These are phyloP conservation scores for Microcebus lehilahytsara DNA, from an alignment of 2,113 vertebrate species.

Conservation along the genomic window DNA sequence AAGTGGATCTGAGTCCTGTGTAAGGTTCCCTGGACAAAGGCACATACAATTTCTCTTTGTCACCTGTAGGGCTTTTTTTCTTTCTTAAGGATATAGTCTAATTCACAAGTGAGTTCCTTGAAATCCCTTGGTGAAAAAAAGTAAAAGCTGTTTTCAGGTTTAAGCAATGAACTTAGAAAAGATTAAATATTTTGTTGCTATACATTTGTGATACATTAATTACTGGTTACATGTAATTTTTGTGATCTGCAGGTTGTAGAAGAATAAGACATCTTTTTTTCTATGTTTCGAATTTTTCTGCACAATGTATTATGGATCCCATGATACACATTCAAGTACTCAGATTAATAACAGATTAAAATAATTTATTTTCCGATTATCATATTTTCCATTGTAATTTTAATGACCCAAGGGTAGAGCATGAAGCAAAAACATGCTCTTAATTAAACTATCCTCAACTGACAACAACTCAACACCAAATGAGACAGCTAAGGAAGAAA, in stretches of 20 bases:
- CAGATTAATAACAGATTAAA: conserved; percentile 53
- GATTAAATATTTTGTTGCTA: not conserved
- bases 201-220: conserved; percentile 20
- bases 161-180: conserved; percentile 35
- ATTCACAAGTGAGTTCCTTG: not conserved
- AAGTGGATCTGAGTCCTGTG: not conserved
- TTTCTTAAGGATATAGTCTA: conserved; percentile 23
- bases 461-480: conserved; percentile 28
- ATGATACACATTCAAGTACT: conserved; percentile 49
- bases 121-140: not conserved
- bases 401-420: conserved; percentile 68
- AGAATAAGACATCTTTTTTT: not conserved
- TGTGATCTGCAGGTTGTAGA: not conserved
- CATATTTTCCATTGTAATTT: conserved; percentile 61
- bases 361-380: conserved; percentile 71
- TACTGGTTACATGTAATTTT: conserved; percentile 18
- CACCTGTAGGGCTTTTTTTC: not conserved
- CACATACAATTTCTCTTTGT: not conserved
- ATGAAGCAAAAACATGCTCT: conserved; percentile 60
- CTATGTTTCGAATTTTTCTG: conserved; percentile 39
- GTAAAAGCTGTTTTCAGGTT: conserved; percentile 33
- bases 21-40: not conserved
- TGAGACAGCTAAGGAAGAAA: not conserved
- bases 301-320: conserved; percentile 20
- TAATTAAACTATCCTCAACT: conserved; percentile 65